Percentiles rank a stretch among this genome's conserved stretches.
phyloP scores from a whole-genome alignment of 30 jellyfish, hydroid and myxozoan genomes.

The Pelagia noctiluca region DNA sequence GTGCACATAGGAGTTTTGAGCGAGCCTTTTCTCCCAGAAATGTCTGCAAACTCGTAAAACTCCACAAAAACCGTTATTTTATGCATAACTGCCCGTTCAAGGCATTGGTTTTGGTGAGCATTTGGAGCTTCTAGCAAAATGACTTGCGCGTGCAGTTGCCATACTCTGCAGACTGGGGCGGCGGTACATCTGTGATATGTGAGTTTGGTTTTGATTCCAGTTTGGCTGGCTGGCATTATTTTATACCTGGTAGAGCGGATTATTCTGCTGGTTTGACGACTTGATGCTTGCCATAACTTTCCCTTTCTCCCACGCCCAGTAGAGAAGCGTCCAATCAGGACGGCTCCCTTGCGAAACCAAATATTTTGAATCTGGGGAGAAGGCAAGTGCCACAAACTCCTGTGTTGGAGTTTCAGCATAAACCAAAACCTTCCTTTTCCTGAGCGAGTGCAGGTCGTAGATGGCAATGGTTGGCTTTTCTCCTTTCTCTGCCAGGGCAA shows the following conservation, averaged over 20 bases:
- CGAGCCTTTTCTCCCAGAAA: no score
- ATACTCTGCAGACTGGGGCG: neutral
- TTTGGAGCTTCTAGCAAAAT: no score
- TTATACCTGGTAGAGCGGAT: constrained; percentile 83
- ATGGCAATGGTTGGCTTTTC: constrained; percentile 89
- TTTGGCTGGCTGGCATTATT: neutral
- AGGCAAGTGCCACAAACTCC: constrained; percentile 87
- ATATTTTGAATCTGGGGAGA: constrained; percentile 96
- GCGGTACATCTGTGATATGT: neutral
- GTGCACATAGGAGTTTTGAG: no score
- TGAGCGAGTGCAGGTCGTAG: constrained; percentile 90
- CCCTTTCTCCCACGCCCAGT: constrained; percentile 99
- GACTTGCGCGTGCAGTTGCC: no score
- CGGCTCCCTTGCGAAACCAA: constrained; percentile 94
- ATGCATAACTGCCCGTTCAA: no score
- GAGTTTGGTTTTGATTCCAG: neutral
- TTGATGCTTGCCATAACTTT: constrained; percentile 86
- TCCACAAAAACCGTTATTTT: no score
- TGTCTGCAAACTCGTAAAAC: no score
- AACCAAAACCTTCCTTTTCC: constrained; percentile 86
- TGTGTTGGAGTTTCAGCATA: constrained; percentile 77
- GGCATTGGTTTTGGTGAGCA: no score
- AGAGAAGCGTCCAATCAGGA: constrained; percentile 91
- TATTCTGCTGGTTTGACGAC: constrained; percentile 82
- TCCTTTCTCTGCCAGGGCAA: constrained; percentile 94